Evolutionary conservation across 2,888 invertebrate species (phyloP).

Genomic region (Eristalinus aeneus): DNA sequence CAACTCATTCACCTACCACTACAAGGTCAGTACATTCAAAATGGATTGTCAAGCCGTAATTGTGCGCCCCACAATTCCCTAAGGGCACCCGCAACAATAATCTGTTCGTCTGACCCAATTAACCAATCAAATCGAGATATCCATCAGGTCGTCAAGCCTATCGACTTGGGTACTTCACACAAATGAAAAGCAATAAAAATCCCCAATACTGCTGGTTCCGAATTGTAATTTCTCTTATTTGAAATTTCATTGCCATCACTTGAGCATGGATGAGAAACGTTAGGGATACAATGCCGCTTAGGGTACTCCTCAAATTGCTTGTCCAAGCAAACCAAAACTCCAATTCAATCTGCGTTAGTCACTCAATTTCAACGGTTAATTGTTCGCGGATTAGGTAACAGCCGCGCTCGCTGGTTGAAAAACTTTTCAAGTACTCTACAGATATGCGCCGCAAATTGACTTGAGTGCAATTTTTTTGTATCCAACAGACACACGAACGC

Average conservation of each 20-base stretch:
- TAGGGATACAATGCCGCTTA: conserved; percentile 6
- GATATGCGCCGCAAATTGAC: conserved; percentile 3
- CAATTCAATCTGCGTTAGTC: background rate
- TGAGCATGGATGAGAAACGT: background rate
- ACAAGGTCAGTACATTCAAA: conserved; percentile 6
- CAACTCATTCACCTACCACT: background rate
- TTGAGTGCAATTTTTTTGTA: conserved; percentile 13
- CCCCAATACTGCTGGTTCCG: background rate
- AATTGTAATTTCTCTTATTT: background rate
- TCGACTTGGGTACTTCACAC: background rate
- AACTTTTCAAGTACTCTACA: conserved; percentile 1
- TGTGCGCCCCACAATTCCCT: background rate
- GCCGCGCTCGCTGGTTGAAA: conserved; percentile 9
- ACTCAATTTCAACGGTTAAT: background rate
- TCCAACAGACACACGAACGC: background rate
- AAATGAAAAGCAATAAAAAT: background rate
- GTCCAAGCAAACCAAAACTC: background rate
- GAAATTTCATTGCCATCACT: conserved; percentile 16
- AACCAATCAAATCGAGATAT: conserved; percentile 4
- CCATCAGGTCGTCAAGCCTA: conserved; percentile 2
- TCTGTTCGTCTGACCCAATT: conserved; percentile 8
- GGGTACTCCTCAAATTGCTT: conserved; percentile 7
- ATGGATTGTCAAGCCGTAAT: background rate
- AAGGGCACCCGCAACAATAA: background rate
- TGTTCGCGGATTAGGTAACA: conserved; percentile 5